A percentile compares a stretch with the other conserved stretches of the same genome.
Conservation (phyloP, 53 echinoderm and acorn worm species). For the Holothuria scabra region DNA sequence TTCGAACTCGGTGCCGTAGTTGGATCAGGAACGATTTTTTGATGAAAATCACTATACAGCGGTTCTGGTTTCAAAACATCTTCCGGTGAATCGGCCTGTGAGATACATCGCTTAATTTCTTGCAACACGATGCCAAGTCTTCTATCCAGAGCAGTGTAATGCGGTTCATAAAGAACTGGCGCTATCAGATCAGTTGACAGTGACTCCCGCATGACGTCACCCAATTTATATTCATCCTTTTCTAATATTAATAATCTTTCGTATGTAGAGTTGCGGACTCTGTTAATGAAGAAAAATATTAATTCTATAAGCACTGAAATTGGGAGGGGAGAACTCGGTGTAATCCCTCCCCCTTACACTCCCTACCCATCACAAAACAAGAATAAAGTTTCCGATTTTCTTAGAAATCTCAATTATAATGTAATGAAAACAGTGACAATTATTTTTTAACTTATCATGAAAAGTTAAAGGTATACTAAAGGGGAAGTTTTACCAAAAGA, state of each 20-base stretch:
- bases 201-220: slow-evolving; percentile 94
- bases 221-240: slow-evolving; percentile 71
- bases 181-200: slow-evolving; percentile 72
- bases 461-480: too few relatives aligned
- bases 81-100: slow-evolving; percentile 25
- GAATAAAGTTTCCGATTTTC: too few relatives aligned
- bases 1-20: too few relatives aligned
- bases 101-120: slow-evolving; percentile 56
- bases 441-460: too few relatives aligned
- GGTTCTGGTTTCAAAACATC: slow-evolving; percentile 84
- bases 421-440: too few relatives aligned
- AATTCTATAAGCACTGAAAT: neutral
- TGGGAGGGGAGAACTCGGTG: too few relatives aligned
- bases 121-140: slow-evolving; percentile 70
- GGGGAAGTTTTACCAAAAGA: too few relatives aligned
- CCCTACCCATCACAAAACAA: too few relatives aligned
- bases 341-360: too few relatives aligned
- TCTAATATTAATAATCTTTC: slow-evolving; percentile 68
- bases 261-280: slow-evolving; percentile 84
- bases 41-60: too few relatives aligned
- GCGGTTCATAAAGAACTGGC: slow-evolving; percentile 81
- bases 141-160: slow-evolving; percentile 82
- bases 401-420: too few relatives aligned
- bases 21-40: too few relatives aligned
- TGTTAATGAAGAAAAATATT: slow-evolving; percentile 25